Evolutionary conservation across 2,113 vertebrate genomes (phyloP).

Genomic region (Dasypus novemcinctus): DNA sequence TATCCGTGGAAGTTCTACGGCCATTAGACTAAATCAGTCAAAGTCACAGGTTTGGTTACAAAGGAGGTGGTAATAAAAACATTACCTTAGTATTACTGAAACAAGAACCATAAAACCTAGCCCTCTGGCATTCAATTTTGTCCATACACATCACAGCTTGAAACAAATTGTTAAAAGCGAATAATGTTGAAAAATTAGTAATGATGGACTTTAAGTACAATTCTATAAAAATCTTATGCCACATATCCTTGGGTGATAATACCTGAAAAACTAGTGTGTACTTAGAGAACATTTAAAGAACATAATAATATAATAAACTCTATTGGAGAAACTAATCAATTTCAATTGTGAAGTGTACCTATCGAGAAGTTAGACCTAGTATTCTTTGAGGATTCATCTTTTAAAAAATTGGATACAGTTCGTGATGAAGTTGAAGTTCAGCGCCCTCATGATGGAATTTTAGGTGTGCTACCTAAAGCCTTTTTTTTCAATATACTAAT

Average conservation of each 20-base stretch:
- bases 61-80: conserved; percentile 56
- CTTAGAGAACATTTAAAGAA: background rate
- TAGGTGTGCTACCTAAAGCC: background rate
- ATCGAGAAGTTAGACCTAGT: background rate
- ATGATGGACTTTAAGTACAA: conserved; percentile 32
- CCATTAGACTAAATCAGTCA: conserved; percentile 40
- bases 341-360: background rate
- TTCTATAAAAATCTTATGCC: background rate
- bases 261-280: background rate
- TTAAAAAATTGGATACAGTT: background rate
- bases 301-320: background rate
- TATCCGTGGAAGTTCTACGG: background rate
- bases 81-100: conserved; percentile 54
- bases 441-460: background rate
- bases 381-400: background rate
- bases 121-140: conserved; percentile 52
- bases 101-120: conserved; percentile 53
- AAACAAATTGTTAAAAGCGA: conserved; percentile 56
- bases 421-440: background rate
- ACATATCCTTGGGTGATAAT: background rate
- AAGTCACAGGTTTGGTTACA: conserved; percentile 44
- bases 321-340: background rate
- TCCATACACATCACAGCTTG: conserved; percentile 41
- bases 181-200: conserved; percentile 52
- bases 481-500: background rate